Evolutionary conservation across 2,113 vertebrate species (phyloP).

Genomic region (Martes martes): DNA sequence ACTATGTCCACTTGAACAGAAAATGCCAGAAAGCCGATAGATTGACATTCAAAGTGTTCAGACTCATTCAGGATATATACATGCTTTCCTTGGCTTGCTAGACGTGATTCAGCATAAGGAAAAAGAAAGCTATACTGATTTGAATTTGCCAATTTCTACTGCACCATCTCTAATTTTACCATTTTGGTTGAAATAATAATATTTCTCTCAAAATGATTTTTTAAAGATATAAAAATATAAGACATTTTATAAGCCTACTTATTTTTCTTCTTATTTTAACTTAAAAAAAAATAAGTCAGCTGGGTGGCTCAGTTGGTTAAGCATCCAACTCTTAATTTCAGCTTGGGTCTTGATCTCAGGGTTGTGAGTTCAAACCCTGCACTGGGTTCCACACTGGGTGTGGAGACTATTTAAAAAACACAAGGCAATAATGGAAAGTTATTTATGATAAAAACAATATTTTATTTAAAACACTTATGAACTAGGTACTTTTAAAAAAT

Average conservation of each 20-base stretch:
- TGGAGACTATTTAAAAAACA: background rate
- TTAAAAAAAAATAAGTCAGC: background rate
- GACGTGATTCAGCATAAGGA: conserved; percentile 36
- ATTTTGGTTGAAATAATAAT: background rate
- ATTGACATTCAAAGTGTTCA: conserved; percentile 47
- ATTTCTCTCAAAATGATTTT: background rate
- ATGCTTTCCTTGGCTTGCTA: background rate
- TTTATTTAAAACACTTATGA: background rate
- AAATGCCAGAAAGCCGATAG: conserved; percentile 54
- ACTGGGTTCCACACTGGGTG: too few species aligned
- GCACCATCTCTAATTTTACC: background rate
- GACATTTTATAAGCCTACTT: background rate
- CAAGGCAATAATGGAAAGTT: background rate
- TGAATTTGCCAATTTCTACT: background rate
- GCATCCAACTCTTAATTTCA: background rate
- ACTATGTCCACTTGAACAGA: conserved; percentile 43
- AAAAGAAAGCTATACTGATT: conserved; percentile 28
- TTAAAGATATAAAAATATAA: background rate
- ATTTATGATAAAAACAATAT: background rate
- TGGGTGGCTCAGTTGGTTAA: background rate
- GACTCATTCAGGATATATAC: conserved; percentile 39
- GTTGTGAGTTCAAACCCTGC: too few species aligned
- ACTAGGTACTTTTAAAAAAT: fast-evolving
- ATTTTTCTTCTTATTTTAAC: background rate
- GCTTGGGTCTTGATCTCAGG: background rate